A percentile compares a stretch with the other conserved stretches of the same genome.
Evolutionary conservation across 2,888 invertebrate genomes (phyloP).

Genomic region (Anagyrus pseudococci): DNA sequence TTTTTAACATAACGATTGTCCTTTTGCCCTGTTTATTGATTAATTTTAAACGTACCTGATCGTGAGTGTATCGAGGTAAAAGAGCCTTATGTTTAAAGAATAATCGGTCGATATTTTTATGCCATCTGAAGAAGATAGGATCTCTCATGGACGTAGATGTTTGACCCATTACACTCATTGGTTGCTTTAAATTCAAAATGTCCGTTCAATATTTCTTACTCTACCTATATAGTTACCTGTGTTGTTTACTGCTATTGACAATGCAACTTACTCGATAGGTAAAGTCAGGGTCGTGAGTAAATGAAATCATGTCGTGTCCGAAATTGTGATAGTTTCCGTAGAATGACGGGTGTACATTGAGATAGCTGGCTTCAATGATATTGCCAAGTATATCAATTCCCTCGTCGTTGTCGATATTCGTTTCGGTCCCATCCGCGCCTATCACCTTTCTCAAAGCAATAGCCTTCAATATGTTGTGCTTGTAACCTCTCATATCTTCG

Average conservation of each 20-base stretch:
- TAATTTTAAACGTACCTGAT: too few relatives aligned
- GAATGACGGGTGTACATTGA: conserved; percentile 73
- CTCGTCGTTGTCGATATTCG: conserved; percentile 66
- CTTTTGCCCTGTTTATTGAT: too few relatives aligned
- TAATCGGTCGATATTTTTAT: conserved; percentile 61
- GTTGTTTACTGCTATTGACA: too few relatives aligned
- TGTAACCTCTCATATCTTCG: conserved; percentile 70
- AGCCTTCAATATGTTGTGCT: conserved; percentile 74
- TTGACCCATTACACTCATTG: conserved; percentile 83
- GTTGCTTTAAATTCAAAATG: conserved; percentile 66
- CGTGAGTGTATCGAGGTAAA: too few relatives aligned
- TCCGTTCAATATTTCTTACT: background rate
- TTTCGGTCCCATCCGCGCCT: background rate
- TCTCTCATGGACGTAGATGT: conserved; percentile 86
- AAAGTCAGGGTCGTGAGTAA: conserved; percentile 81
- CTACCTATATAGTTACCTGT: too few relatives aligned
- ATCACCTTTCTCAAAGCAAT: conserved; percentile 64
- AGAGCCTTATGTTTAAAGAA: too few relatives aligned
- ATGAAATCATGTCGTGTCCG: conserved; percentile 80
- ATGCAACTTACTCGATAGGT: conserved; percentile 68
- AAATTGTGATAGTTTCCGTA: conserved; percentile 85
- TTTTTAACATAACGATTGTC: too few relatives aligned
- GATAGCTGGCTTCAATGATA: conserved; percentile 73
- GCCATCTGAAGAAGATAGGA: conserved; percentile 86
- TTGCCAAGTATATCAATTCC: conserved; percentile 84